Evolutionary conservation across 2,888 invertebrate species (phyloP).

Genomic region (Microctonus aethiopoides): DNA sequence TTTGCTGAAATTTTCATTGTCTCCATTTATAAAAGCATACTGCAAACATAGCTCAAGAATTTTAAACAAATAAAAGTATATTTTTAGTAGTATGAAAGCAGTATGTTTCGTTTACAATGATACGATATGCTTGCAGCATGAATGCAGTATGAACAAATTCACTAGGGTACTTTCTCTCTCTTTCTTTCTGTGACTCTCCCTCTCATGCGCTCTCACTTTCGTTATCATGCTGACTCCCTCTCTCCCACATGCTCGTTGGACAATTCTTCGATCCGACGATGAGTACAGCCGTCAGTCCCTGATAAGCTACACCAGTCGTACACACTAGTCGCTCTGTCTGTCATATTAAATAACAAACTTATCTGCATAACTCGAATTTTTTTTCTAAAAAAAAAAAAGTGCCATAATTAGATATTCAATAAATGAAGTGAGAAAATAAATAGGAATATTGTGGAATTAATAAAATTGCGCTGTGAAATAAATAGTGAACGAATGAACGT

Average conservation of each 20-base stretch:
- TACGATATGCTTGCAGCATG: too few relatives aligned
- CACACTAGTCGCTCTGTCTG: neutral
- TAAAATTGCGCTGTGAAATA: neutral
- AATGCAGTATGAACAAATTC: too few relatives aligned
- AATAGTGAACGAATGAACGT: neutral
- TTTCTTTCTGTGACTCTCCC: too few relatives aligned
- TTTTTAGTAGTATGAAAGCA: too few relatives aligned
- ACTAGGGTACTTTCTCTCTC: too few relatives aligned
- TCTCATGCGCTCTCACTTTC: too few relatives aligned
- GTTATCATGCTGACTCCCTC: neutral
- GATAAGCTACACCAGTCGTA: slow-evolving; percentile 2
- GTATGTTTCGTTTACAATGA: too few relatives aligned
- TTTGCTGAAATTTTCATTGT: too few relatives aligned
- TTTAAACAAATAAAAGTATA: too few relatives aligned
- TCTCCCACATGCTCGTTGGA: neutral
- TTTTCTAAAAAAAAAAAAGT: neutral
- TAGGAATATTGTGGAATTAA: neutral
- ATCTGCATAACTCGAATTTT: neutral
- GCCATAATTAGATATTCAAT: neutral
- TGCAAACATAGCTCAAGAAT: too few relatives aligned
- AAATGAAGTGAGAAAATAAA: neutral
- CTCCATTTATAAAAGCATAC: too few relatives aligned
- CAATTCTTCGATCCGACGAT: slow-evolving; percentile 11
- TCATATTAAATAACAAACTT: neutral
- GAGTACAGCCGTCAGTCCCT: neutral